Evolutionary conservation across 2,888 invertebrate species (phyloP), one percentile per base, ranked within the genome.

Genomic region (Serripes groenlandicus): DNA sequence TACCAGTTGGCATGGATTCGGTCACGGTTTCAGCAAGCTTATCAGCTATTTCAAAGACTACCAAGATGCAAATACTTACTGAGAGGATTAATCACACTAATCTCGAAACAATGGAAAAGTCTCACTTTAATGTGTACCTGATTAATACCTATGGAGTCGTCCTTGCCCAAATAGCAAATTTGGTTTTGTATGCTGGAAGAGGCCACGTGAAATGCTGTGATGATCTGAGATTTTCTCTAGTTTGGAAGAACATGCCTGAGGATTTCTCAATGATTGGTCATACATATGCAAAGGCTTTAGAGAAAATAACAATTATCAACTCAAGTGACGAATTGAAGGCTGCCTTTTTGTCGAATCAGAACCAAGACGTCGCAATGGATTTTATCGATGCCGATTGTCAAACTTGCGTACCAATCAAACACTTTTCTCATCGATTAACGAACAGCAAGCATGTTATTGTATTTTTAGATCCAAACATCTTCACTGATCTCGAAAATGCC

Each of bases 151-250:
- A 34, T 32, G 62, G 62, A 34, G 21, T 34, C 21, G n/a, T 62
- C n/a, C 34, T 62, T 3, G 62, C 34, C n/a, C 32, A 62, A 62
- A 62, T 62, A 21, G 21, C 21, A 3, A 62, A 62, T n/a, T 34
- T 62, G n/a, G 32, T 32, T 3, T 32, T 62, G 62, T 62, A 62
- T 62, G 34, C 62, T 21, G 34, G 32, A 15, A 62, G 34, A n/a
- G 21, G 62, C 32, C 32, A 62, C 9, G 15, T 32, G n/a, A 62
- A 62, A n/a, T 11, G 62, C 62, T 62, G 62, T 62, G 62, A 62
- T 23, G 62, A 62, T 62, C 21, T 62, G 7, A 32, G 32, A 34
- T 62, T 34, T 62, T n/a, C 32, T n/a, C 7, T 62, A 7, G 18
- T 32, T 4, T 62, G 62, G 62, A 34, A 3, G 32, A 11, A 11